Evolutionary conservation across 2,113 vertebrate genomes (phyloP), one percentile per base, ranked within the genome.

Genomic region (Silurus meridionalis): DNA sequence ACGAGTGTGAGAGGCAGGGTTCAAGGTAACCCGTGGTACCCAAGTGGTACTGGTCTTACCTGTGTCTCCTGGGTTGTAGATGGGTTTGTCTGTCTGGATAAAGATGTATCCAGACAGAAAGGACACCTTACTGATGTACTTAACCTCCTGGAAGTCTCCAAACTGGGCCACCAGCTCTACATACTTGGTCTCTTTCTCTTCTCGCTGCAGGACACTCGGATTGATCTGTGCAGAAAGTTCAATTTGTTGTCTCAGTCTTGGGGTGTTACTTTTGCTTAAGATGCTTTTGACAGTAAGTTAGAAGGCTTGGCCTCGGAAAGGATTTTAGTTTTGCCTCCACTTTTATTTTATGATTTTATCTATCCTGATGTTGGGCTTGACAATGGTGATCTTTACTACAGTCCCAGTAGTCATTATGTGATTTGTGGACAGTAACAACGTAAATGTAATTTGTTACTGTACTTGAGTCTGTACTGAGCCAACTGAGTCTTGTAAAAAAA

Each of bases 41-140:
- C 13, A 28, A 28, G 25, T 14, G 37, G 28, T 69, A 69, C 10
- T 50, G 50, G 23, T 46, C 86, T 89, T 86, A 95, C 94, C 92
- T 0, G 66, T 91, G 23, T 94, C 93, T 88, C 95, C 94, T 0
- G 94, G 94, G 57, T 95, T 95, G 77, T 94, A 95, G 82, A 95
- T 85, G 60, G 95, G 94, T 84, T 95, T 95, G 91, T 95, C 94
- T 0, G 94, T 95, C 91, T 95, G 95, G 86, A 95, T 93, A 89
- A 95, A 95, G 90, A 95, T 94, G 91, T 94, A 94, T 10, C 95
- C 95, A 0, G 92, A 89, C 46, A 92, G 94, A 50, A 95, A 94
- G 61, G 93, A 91, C 82, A 95, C 92, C 90, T 92, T 87, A 55
- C 94, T 1, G 0, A 71, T 0, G 81, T 66, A 88, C 64, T 91